Conservation (phyloP, 2,797 vertebrate genomes). For the Helicolenus hilgendorfi region DNA sequence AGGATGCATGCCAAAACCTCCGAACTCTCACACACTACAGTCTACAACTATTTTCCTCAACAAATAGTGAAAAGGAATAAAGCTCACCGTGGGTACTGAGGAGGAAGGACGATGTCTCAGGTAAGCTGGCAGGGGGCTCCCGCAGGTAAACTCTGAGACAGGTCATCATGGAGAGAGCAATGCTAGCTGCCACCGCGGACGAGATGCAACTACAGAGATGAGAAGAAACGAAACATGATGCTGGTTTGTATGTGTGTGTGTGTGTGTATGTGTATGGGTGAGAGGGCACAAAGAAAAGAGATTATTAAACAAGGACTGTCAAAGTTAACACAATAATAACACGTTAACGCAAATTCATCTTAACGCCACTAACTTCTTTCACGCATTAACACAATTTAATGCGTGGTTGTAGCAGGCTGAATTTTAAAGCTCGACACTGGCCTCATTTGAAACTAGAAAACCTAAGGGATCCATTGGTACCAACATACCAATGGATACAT, state of each 20-base stretch:
- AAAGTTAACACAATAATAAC: too few species aligned
- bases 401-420: too few species aligned
- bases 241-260: slow-evolving; percentile 4
- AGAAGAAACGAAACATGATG: slow-evolving; percentile 69
- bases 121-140: slow-evolving; percentile 30
- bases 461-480: too few species aligned
- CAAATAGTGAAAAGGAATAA: background rate
- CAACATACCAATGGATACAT: too few species aligned
- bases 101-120: slow-evolving; percentile 68
- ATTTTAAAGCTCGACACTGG: too few species aligned
- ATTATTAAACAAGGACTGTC: background rate
- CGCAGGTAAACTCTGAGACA: slow-evolving; percentile 68
- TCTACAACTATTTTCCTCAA: background rate
- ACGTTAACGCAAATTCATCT: too few species aligned
- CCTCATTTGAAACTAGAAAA: too few species aligned
- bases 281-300: background rate
- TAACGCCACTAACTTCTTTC: too few species aligned
- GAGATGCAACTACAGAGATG: slow-evolving; percentile 17
- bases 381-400: too few species aligned
- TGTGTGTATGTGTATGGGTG: background rate
- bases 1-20: background rate
- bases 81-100: slow-evolving; percentile 78
- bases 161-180: slow-evolving; percentile 64
- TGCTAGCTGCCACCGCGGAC: slow-evolving; percentile 16
- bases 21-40: background rate